phyloP scores from a whole-genome alignment of 2,113 vertebrate species.

The Coracopsis vasa region DNA sequence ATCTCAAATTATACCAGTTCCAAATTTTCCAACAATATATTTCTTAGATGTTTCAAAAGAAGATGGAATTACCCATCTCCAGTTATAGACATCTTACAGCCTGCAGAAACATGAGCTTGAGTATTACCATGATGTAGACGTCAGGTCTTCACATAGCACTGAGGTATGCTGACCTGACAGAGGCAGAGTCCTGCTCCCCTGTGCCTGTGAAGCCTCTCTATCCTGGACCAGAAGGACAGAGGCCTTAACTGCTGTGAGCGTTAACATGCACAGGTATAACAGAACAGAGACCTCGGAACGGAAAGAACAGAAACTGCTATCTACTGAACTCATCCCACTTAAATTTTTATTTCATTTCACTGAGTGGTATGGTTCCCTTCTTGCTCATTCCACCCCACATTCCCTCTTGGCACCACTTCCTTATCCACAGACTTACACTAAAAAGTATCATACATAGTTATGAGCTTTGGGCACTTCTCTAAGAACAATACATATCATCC shows the following conservation, averaged over 20 bases:
- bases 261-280: not conserved
- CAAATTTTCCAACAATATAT: not conserved
- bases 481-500: not conserved
- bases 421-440: not conserved
- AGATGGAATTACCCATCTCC: not conserved
- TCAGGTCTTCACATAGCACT: not conserved
- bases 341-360: not conserved
- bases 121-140: not conserved
- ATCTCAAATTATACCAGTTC: not conserved
- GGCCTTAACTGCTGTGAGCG: not conserved
- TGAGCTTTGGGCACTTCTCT: not conserved
- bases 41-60: not conserved
- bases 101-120: not conserved
- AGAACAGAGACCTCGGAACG: not conserved
- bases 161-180: accelerated
- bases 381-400: not conserved
- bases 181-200: not conserved
- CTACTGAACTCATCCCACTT: not conserved
- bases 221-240: not conserved
- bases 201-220: not conserved
- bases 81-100: accelerated
- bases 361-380: not conserved
- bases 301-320: not conserved
- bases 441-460: not conserved
- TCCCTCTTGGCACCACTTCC: not conserved